Evolutionary conservation across 2,888 invertebrate genomes (phyloP).

Genomic region (Caenorhabditis uteleia): DNA sequence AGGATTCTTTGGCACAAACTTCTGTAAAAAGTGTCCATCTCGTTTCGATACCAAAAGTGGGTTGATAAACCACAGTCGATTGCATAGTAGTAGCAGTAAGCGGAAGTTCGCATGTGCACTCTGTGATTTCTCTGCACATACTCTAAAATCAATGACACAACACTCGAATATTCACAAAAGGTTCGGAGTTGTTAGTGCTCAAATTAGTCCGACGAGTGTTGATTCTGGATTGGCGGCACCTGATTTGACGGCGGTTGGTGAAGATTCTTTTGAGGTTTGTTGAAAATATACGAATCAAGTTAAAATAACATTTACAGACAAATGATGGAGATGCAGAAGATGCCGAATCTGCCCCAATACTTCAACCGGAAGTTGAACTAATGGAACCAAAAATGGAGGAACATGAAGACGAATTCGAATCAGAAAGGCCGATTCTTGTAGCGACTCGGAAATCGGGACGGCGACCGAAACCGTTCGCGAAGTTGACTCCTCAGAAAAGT

Average conservation of each 20-base stretch:
- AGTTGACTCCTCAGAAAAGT: no score
- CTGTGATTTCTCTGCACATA: slow-evolving; percentile 42
- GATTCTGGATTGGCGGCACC: slow-evolving; percentile 1
- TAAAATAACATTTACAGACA: no score
- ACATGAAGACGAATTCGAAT: no score
- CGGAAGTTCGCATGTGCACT: slow-evolving; percentile 38
- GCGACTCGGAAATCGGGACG: slow-evolving; percentile 7
- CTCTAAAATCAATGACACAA: slow-evolving; percentile 31
- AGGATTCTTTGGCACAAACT: not conserved
- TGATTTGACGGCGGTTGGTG: not conserved
- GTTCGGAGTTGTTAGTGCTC: slow-evolving; percentile 26
- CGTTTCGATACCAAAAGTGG: slow-evolving; percentile 36
- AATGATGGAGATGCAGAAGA: no score
- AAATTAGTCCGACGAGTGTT: slow-evolving; percentile 11
- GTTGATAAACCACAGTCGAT: slow-evolving; percentile 39
- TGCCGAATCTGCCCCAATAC: not conserved
- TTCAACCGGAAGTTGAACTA: no score
- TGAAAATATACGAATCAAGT: no score
- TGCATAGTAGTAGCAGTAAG: slow-evolving; percentile 28
- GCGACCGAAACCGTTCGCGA: slow-evolving; percentile 3
- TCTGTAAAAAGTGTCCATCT: slow-evolving; percentile 31
- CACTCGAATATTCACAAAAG: slow-evolving; percentile 30
- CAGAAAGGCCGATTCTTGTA: no score
- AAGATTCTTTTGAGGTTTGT: no score
- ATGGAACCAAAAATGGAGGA: slow-evolving; percentile 8